These are phyloP conservation scores for Archips xylosteana DNA, from an alignment of 2,888 invertebrate genomes.

Conservation along the genomic window DNA sequence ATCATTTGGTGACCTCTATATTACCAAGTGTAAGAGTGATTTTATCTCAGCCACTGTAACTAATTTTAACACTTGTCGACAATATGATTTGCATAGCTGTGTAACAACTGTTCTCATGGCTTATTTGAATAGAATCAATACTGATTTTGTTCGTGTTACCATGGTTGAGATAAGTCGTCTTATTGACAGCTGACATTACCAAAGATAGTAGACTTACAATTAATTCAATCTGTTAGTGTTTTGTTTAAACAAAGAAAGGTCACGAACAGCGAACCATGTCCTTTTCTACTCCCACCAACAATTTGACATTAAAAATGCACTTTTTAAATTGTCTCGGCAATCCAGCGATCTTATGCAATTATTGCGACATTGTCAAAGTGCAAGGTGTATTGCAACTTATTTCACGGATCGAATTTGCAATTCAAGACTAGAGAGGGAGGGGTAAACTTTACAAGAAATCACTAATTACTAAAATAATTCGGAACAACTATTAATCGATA, in stretches of 20 bases:
- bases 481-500: too few relatives aligned
- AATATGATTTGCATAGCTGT: slow-evolving; percentile 10
- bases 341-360: slow-evolving; percentile 10
- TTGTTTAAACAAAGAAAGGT: slow-evolving; percentile 34
- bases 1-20: not conserved
- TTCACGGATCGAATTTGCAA: not conserved
- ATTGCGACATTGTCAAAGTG: slow-evolving; percentile 17
- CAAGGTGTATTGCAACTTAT: not conserved
- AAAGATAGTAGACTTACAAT: not conserved
- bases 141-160: not conserved
- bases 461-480: too few relatives aligned
- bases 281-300: slow-evolving; percentile 14
- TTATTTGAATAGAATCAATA: slow-evolving; percentile 6
- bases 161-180: slow-evolving; percentile 15
- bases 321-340: slow-evolving; percentile 7
- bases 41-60: not conserved
- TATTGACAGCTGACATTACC: slow-evolving; percentile 14
- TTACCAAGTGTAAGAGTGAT: not conserved
- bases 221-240: slow-evolving; percentile 4
- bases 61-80: not conserved
- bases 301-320: slow-evolving; percentile 23
- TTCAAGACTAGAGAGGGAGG: not conserved
- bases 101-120: not conserved
- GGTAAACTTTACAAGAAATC: too few relatives aligned
- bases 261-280: slow-evolving; percentile 4